Base-by-base conservation (phyloP, 2,888 invertebrate genomes). In the Baronia brevicornis region DNA sequence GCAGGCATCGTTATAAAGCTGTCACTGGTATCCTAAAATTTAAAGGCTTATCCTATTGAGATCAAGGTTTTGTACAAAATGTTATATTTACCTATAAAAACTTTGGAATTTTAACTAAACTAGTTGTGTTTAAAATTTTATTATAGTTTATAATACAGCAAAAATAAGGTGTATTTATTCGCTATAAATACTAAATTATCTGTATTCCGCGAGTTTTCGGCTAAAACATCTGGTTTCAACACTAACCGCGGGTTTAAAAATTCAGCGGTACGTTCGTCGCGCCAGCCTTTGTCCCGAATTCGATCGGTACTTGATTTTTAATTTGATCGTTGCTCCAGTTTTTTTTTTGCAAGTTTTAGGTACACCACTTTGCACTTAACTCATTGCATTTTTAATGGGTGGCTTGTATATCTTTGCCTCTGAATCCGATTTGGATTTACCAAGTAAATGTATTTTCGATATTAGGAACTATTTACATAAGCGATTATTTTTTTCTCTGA, bases 171-270 rank as follows among this genome's bases (percentile, higher is more conserved):
- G 67, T 63, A 61, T 11, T 56, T 65, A 58, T 54, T 41, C 51
- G 59, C 67, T 68, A 77, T 79, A 77, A 82, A 82, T 82, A 80
- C 78, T 80, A 78, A 72, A 80, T 75, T 70, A 60, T 57, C 60
- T 57, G 61, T 71, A 67, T 73, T 71, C 72, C 62, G 64, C 54
- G 64, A 67, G 67, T 65, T 66, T 57, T 51, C 56, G 55, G 57
- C 59, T 60, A 60, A 53, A 64, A 60, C 78, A 78, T 70, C 69
- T 78, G 79, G 63, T 66, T 59, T 54, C 58, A 45, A 43, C 68
- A 68, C 71, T 73, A 79, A 75, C 77, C 60, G 61, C 41, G 44
- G 47, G 46, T 59, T 82, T 77, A 82, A 82, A 79, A 71, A 79
- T 82, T 80, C 78, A 80, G 38, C 42, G 43, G 35, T 38, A 50